Evolutionary conservation across 1,140 invertebrate species (phyloP).

Genomic region (Globodera ellingtonae): DNA sequence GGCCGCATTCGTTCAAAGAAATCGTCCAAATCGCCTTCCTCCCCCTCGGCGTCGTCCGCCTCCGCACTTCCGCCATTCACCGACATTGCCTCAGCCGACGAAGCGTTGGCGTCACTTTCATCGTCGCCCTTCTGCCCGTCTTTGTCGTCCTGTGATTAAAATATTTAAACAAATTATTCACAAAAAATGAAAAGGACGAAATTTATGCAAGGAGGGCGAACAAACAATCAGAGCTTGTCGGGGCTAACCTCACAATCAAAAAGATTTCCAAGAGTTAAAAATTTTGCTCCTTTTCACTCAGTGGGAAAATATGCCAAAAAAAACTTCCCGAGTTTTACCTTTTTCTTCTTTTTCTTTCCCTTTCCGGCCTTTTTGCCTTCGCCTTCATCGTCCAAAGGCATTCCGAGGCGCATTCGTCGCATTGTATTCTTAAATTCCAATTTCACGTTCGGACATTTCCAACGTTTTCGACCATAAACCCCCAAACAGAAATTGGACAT

Average conservation of each 20-base stretch:
- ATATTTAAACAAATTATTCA: too few species aligned
- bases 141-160: neutral
- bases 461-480: too few species aligned
- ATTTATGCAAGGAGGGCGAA: too few species aligned
- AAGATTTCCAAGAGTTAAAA: neutral
- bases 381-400: constrained; percentile 15
- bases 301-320: neutral
- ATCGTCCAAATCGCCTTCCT: neutral
- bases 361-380: neutral
- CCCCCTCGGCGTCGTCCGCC: neutral
- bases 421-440: neutral
- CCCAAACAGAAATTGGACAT: too few species aligned
- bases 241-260: too few species aligned
- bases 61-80: neutral
- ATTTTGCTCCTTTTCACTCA: neutral
- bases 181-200: too few species aligned
- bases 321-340: too few species aligned
- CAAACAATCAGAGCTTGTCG: too few species aligned
- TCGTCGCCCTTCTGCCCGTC: neutral
- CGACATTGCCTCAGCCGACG: neutral
- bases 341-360: neutral
- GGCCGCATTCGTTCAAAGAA: neutral
- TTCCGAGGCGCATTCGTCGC: neutral
- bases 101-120: neutral
- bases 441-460: too few species aligned